Conservation (phyloP, 2,888 invertebrate genomes). For the Catocala fraxini region DNA sequence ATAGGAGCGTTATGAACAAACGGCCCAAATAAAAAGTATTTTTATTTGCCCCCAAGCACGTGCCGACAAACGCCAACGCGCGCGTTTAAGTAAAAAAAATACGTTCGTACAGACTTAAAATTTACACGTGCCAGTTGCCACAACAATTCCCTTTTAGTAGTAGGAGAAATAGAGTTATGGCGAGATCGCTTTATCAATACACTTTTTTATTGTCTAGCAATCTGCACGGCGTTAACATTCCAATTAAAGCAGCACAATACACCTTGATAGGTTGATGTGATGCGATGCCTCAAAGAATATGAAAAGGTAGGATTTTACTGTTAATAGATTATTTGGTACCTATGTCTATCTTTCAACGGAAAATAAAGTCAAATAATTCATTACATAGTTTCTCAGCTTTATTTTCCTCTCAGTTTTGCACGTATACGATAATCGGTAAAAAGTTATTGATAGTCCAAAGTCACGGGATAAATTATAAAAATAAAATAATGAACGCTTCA, state of each 20-base stretch:
- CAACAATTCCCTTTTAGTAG: not conserved
- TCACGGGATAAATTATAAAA: no score
- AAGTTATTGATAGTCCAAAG: no score
- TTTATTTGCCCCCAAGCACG: conserved; percentile 29
- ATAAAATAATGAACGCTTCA: no score
- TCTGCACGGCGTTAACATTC: not conserved
- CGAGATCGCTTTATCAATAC: not conserved
- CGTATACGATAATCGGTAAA: no score
- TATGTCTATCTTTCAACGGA: no score
- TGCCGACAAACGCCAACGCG: conserved; percentile 15
- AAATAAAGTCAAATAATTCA: no score
- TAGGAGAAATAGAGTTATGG: conserved; percentile 2
- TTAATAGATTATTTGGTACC: no score
- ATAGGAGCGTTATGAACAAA: conserved; percentile 33
- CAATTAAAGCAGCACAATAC: not conserved
- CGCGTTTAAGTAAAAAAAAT: conserved; percentile 31
- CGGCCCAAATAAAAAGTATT: conserved; percentile 38
- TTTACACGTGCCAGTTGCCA: conserved; percentile 5
- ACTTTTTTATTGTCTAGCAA: not conserved
- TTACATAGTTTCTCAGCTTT: no score
- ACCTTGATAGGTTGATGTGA: not conserved
- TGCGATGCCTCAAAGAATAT: not conserved
- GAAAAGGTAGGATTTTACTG: no score
- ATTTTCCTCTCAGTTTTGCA: no score
- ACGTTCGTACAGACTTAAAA: conserved; percentile 6